Evolutionary conservation across 2,888 invertebrate species (phyloP).

Genomic region (Dyspetes luteomarginatus): DNA sequence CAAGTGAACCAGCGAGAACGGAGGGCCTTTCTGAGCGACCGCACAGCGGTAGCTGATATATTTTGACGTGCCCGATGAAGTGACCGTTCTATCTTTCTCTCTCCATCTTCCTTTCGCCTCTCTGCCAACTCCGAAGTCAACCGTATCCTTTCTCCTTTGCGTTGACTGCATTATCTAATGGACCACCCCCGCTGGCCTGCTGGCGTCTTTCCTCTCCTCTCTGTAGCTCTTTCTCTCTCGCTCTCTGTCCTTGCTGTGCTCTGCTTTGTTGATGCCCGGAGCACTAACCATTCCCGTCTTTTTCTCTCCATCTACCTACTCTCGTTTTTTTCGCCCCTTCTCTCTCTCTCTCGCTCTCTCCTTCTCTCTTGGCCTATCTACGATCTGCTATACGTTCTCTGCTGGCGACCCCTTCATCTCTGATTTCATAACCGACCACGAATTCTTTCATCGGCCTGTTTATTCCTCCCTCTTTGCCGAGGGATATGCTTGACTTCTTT

Average conservation of each 20-base stretch:
- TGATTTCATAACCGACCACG: constrained; percentile 70
- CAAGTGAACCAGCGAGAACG: constrained; percentile 65
- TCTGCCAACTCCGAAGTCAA: constrained; percentile 80
- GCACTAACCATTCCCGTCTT: no score
- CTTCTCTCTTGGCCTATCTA: constrained; percentile 55
- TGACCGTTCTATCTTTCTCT: constrained; percentile 67
- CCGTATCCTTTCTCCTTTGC: constrained; percentile 85
- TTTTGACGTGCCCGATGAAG: constrained; percentile 82
- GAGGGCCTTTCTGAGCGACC: constrained; percentile 80
- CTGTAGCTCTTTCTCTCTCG: constrained; percentile 11
- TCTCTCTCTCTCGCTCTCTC: constrained; percentile 21
- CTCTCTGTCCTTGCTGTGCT: constrained; percentile 13
- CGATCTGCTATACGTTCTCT: constrained; percentile 63
- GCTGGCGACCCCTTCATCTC: constrained; percentile 60
- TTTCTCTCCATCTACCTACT: constrained; percentile 50
- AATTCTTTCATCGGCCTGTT: constrained; percentile 65
- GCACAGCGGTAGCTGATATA: constrained; percentile 83
- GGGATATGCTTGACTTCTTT: constrained; percentile 10
- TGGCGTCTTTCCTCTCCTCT: constrained; percentile 58
- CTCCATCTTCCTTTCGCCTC: constrained; percentile 48
- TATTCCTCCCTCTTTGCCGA: constrained; percentile 34
- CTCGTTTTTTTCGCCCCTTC: constrained; percentile 1
- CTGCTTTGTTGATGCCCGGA: no score
- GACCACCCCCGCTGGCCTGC: constrained; percentile 68
- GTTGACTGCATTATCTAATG: constrained; percentile 79